These are phyloP conservation scores for Myiagra hebetior DNA, from an alignment of 2,113 vertebrate species.

Conservation along the genomic window DNA sequence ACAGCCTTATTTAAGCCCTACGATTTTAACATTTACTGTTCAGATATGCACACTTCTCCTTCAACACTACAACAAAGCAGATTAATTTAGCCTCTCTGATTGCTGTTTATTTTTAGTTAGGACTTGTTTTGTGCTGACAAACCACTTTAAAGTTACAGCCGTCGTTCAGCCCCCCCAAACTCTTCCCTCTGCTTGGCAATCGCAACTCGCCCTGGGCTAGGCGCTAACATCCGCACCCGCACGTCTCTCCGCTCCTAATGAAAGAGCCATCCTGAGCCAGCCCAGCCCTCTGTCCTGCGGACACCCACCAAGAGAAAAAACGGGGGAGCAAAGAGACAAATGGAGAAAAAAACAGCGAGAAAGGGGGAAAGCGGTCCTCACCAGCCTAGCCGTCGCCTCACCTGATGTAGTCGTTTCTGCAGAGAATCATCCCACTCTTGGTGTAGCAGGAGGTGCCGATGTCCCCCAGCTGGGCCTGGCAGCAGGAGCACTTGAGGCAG, in stretches of 20 bases:
- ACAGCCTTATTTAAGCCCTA: constrained; percentile 62
- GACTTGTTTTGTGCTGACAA: constrained; percentile 46
- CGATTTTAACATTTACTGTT: constrained; percentile 58
- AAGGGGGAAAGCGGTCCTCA: neutral
- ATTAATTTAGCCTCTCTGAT: constrained; percentile 61
- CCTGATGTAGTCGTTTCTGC: constrained; percentile 99
- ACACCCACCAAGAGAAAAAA: neutral
- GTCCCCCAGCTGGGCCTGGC: constrained; percentile 98
- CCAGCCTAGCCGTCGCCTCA: constrained; percentile 61
- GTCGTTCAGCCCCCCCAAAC: neutral
- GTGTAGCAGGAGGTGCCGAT: constrained; percentile 98
- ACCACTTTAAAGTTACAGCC: constrained; percentile 58
- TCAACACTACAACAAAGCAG: constrained; percentile 53
- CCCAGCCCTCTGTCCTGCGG: neutral
- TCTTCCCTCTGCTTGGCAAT: constrained; percentile 2
- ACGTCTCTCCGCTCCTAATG: neutral
- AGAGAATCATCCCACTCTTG: constrained; percentile 99
- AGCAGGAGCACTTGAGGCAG: constrained; percentile 98
- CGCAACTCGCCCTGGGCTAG: neutral
- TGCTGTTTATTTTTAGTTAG: constrained; percentile 61
- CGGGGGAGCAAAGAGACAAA: accelerated
- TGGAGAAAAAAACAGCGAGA: neutral
- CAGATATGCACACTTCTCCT: constrained; percentile 47
- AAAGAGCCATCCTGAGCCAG: neutral
- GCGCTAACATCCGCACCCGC: constrained; percentile 9